Base-by-base conservation (phyloP, 2,888 invertebrate species). In the Ophion obscuratus region DNA sequence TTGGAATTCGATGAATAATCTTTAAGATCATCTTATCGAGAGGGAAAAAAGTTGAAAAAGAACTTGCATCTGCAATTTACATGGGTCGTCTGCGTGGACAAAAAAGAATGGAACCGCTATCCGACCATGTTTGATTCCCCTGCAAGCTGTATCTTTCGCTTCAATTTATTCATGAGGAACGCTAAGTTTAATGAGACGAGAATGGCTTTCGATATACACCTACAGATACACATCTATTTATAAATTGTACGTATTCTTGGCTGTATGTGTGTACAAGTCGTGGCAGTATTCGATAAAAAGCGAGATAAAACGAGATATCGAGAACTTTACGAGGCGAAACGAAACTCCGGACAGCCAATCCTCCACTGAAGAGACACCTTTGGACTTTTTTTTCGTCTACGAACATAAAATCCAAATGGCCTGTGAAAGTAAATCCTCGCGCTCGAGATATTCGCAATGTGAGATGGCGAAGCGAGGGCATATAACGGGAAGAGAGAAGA, bases 241-340 rank as follows among this genome's bases (percentile, higher is more conserved):
- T 67, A 73, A 59, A 73, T 73, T 0, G 5, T 53, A 14, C 53
- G 17, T 53, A 4, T 53, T 2, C 53, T 53, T 53, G 53, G 53
- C 5, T 14, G 40, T 44, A 47, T 44, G 11, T 68, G 20, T 68
- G 17, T 31, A 66, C 10, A 36, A 36, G 17, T 59, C 24, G 62
- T 14, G 1, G 61, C 4, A 47, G 20, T 53, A 53, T 53, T 53
- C 14, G 24, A 59, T 61, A 36, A 59, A 7, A 68, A 27, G 71
- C 31, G 27, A 67, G n/a, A 75, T 47, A 20, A 68, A 84, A 77
- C 81, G 71, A 83, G 86, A 87, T 87, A 83, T 71, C 76, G 66
- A 74, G 77, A 86, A 83, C 67, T 88, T 88, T 87, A 88, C 84
- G 87, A 86, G 83, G 57, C 53, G 68, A 74, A 71, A 27, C 64